phyloP scores from a whole-genome alignment of 2,888 invertebrate genomes.

The Temnothorax unifasciatus region DNA sequence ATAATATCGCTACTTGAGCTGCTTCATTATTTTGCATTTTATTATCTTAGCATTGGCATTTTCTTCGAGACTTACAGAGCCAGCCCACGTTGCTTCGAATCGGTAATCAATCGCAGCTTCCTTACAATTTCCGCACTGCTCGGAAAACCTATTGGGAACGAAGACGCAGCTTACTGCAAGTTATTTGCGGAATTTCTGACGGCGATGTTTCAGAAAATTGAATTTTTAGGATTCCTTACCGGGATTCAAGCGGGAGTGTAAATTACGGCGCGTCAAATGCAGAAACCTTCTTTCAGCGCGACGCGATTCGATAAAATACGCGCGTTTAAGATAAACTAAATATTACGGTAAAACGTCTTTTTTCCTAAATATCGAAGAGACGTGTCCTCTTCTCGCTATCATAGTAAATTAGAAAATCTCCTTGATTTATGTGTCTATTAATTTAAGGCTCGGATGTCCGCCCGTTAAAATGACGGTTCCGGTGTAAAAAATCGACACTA shows the following conservation, averaged over 20 bases:
- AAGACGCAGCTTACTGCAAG: slow-evolving; percentile 29
- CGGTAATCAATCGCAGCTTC: slow-evolving; percentile 43
- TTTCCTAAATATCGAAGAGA: background rate
- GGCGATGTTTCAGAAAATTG: slow-evolving; percentile 47
- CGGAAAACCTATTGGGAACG: slow-evolving; percentile 33
- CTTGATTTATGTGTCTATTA: slow-evolving; percentile 44
- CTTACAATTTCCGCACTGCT: slow-evolving; percentile 31
- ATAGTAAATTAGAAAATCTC: slow-evolving; percentile 43
- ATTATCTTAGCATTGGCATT: background rate
- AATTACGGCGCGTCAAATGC: slow-evolving; percentile 28
- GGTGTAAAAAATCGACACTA: slow-evolving; percentile 52
- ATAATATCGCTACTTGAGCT: background rate
- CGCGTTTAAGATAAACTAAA: slow-evolving; percentile 6
- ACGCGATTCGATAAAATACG: background rate
- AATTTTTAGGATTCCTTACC: slow-evolving; percentile 35
- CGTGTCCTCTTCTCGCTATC: background rate
- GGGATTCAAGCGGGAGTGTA: slow-evolving; percentile 12
- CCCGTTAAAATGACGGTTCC: slow-evolving; percentile 35
- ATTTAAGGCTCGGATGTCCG: slow-evolving; percentile 49
- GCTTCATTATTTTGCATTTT: slow-evolving; percentile 13
- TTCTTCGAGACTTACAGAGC: background rate
- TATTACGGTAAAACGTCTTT: background rate
- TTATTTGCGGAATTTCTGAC: slow-evolving; percentile 43
- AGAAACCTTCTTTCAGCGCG: background rate
- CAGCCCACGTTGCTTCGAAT: slow-evolving; percentile 22